Base-by-base conservation (phyloP, 2,888 invertebrate genomes). In the Drosophila merina region DNA sequence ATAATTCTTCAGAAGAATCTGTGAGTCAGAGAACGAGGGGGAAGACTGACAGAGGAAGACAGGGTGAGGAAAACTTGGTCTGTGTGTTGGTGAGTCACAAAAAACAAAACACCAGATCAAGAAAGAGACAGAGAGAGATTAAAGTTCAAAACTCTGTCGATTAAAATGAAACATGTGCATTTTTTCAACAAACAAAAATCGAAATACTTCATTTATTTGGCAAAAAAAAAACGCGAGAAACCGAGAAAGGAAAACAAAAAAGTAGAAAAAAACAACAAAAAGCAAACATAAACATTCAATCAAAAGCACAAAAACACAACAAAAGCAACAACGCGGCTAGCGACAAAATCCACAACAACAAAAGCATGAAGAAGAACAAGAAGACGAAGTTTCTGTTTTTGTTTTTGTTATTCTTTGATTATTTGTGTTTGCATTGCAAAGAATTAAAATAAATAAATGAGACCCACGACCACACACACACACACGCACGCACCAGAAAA, bases 401-500 rank as follows among this genome's bases (percentile, higher is more conserved):
- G 28, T 44, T 55, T 42, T 51, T 63, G 47, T 72, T 72, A 44
- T 71, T 63, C 50, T 70, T 70, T 70, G 38, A 45, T 55, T 70
- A 72, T 70, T 72, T 60, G 50, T 49, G 26, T 72, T 70, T 62
- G 54, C 52, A 38, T 54, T 59, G 59, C 50, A 51, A 47, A 33
- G 69, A 69, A 79, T 50, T 59, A 48, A 74, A 64, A 77, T 54
- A 80, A 64, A 75, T 60, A 72, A 68, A 75, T 54, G 33, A 72
- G 40, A 67, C 20, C 20, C 74, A 62, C 58, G 6, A 28, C 4
- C 28, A 28, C 28, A 69, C 48, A 57, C 31, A 31, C 14, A 14
- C 14, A 58, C 58, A 49, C 10, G 3, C 26, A 57, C 57, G 8
- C 72, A 72, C 81, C 80, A 60, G 52, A 72, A 81, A 59, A 78